Conservation (phyloP, 1,140 invertebrate species). For the Nephotettix cincticeps region DNA sequence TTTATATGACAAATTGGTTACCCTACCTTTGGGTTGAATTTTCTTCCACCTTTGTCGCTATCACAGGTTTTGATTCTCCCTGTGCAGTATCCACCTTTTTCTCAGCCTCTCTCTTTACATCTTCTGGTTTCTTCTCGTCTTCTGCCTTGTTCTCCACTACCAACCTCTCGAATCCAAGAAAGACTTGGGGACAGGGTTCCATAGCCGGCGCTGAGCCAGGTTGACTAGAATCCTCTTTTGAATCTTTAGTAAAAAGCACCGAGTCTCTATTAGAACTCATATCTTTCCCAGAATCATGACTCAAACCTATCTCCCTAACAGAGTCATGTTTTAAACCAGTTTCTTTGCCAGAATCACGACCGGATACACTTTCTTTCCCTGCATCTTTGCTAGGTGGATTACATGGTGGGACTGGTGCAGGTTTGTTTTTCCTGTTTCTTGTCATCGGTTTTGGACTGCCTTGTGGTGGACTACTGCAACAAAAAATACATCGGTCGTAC, state of each 20-base stretch:
- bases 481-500: background rate
- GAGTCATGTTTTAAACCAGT: too few species aligned
- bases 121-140: background rate
- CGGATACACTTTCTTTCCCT: background rate
- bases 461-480: slow-evolving; percentile 55
- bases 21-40: too few species aligned
- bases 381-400: slow-evolving; percentile 8
- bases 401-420: slow-evolving; percentile 64
- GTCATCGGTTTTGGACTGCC: slow-evolving; percentile 71
- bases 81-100: background rate
- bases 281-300: too few species aligned
- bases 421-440: slow-evolving; percentile 65
- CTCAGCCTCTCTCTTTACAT: background rate
- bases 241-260: too few species aligned
- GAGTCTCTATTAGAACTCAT: too few species aligned
- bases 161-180: slow-evolving; percentile 10
- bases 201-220: background rate
- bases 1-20: too few species aligned
- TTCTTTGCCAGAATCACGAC: background rate
- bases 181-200: background rate
- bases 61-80: background rate
- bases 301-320: too few species aligned
- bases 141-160: background rate
- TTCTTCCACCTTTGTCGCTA: background rate
- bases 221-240: slow-evolving; percentile 1